Percentiles rank a stretch among this genome's conserved stretches.
These are phyloP conservation scores for Stenotaenia linearis DNA, from an alignment of 2,888 invertebrate genomes.

Conservation along the genomic window DNA sequence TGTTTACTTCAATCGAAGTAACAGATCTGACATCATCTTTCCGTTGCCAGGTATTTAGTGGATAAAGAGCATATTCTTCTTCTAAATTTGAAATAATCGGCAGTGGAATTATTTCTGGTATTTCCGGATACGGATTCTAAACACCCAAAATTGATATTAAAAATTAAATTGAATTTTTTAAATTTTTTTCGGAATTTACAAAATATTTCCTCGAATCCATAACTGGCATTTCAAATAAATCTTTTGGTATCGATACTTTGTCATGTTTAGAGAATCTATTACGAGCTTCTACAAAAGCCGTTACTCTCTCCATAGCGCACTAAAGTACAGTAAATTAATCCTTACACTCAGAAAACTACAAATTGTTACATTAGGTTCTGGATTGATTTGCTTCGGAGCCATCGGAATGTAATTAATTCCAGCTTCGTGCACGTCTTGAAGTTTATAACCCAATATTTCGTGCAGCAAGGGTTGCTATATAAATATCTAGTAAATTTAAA, in stretches of 20 bases:
- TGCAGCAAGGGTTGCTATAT: neutral
- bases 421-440: neutral
- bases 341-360: neutral
- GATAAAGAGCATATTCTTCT: neutral
- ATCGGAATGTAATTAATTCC: neutral
- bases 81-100: neutral
- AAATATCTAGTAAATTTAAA: neutral
- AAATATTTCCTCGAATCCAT: neutral
- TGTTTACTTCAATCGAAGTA: neutral
- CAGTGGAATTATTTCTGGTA: neutral
- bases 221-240: neutral
- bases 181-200: too few species aligned
- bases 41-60: neutral
- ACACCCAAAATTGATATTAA: too few species aligned
- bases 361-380: neutral
- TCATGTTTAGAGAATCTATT: neutral
- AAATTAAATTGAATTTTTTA: too few species aligned
- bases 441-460: neutral
- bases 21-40: neutral
- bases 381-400: neutral
- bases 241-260: neutral
- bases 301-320: neutral
- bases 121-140: neutral
- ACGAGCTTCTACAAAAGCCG: neutral
- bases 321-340: neutral